Percentiles rank a stretch among this genome's conserved stretches.
These are phyloP conservation scores for Toxostoma redivivum DNA, from an alignment of 2,113 vertebrate genomes.

Conservation along the genomic window DNA sequence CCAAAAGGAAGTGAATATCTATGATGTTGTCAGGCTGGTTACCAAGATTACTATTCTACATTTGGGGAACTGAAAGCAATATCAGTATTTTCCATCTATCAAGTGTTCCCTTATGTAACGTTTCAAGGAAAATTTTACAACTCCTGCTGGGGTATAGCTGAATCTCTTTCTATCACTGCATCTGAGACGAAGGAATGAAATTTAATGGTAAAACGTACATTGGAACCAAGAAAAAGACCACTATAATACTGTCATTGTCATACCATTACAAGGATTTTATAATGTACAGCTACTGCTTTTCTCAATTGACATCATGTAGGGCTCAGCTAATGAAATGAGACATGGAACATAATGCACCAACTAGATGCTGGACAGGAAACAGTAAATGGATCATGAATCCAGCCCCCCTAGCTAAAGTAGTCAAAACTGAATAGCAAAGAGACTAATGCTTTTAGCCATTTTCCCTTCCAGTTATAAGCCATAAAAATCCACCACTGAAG, in stretches of 20 bases:
- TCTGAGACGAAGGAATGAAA: slow-evolving; percentile 74
- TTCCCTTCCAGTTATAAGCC: slow-evolving; percentile 69
- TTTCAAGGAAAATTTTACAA: slow-evolving; percentile 65
- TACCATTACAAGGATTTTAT: slow-evolving; percentile 66
- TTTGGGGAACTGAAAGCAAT: slow-evolving; percentile 23
- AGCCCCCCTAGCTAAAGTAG: slow-evolving; percentile 79
- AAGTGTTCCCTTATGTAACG: slow-evolving; percentile 43
- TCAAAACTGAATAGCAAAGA: slow-evolving; percentile 80
- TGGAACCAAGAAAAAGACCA: slow-evolving; percentile 71
- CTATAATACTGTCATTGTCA: slow-evolving; percentile 69
- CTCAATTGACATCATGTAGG: slow-evolving; percentile 85
- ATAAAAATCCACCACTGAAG: slow-evolving; percentile 33
- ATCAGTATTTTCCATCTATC: slow-evolving; percentile 25
- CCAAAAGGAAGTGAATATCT: background rate
- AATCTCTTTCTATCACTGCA: slow-evolving; percentile 62
- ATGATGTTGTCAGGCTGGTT: background rate
- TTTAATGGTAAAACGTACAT: slow-evolving; percentile 79
- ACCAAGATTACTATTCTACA: background rate
- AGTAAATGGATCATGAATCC: slow-evolving; percentile 87
- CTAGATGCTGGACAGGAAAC: slow-evolving; percentile 75
- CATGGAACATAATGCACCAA: slow-evolving; percentile 87
- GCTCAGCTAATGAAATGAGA: slow-evolving; percentile 86
- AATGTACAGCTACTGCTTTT: slow-evolving; percentile 71
- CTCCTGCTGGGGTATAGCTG: slow-evolving; percentile 61
- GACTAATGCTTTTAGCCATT: slow-evolving; percentile 75